Percentiles rank a stretch among this genome's conserved stretches.
These are phyloP conservation scores for Lacanobia wlatinum DNA, from an alignment of 2,888 invertebrate genomes.

Conservation along the genomic window DNA sequence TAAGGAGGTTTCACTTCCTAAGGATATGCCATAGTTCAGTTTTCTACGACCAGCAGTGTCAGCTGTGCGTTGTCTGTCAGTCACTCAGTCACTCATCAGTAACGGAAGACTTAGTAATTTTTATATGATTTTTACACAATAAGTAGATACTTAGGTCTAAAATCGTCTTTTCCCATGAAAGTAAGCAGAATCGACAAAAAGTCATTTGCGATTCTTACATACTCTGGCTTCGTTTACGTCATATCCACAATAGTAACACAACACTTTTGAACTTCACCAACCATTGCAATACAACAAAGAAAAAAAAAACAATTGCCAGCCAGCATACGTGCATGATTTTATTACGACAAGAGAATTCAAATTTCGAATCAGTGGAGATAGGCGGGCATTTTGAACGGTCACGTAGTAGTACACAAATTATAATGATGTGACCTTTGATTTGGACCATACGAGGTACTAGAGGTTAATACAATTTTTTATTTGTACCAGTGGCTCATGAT, in stretches of 20 bases:
- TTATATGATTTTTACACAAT: too few species aligned
- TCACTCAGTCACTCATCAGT: too few species aligned
- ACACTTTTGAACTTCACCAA: constrained; percentile 18
- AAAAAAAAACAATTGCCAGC: constrained; percentile 68
- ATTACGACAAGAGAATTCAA: constrained; percentile 88
- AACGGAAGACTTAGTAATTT: too few species aligned
- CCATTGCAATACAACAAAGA: constrained; percentile 25
- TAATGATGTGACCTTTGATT: constrained; percentile 88
- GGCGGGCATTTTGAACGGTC: constrained; percentile 83
- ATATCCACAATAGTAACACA: constrained; percentile 5
- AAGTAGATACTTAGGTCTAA: too few species aligned
- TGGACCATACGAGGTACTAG: constrained; percentile 78
- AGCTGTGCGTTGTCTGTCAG: too few species aligned
- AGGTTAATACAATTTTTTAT: constrained; percentile 87
- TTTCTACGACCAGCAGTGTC: too few species aligned
- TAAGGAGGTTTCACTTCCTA: too few species aligned
- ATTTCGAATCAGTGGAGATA: constrained; percentile 84
- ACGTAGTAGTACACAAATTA: constrained; percentile 86
- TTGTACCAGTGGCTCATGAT: constrained; percentile 81
- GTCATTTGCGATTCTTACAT: too few species aligned
- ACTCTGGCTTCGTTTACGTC: too few species aligned
- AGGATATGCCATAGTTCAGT: too few species aligned
- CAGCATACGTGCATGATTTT: constrained; percentile 84
- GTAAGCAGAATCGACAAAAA: too few species aligned
- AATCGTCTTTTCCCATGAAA: not conserved